Evolutionary conservation across 2,888 invertebrate genomes (phyloP).

Genomic region (Theretra japonica): DNA sequence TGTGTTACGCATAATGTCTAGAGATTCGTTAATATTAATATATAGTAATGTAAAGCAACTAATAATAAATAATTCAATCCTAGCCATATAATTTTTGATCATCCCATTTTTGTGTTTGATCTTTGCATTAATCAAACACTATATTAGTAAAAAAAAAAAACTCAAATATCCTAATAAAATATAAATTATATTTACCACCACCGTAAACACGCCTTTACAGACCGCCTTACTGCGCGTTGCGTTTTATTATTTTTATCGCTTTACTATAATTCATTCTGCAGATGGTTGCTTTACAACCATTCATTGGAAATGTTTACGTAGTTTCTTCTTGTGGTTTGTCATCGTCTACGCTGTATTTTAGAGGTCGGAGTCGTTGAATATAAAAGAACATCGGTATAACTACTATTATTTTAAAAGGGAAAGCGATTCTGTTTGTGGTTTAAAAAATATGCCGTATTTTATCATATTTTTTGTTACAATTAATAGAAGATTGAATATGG

Average conservation of each 20-base stretch:
- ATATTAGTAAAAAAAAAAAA: too few relatives aligned
- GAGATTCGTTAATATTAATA: not conserved
- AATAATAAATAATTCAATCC: too few relatives aligned
- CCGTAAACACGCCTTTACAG: not conserved
- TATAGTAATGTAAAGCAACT: too few relatives aligned
- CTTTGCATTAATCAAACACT: too few relatives aligned
- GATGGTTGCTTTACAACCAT: not conserved
- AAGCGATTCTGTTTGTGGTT: not conserved
- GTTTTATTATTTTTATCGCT: not conserved
- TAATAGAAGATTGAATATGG: not conserved
- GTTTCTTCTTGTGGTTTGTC: conserved; percentile 7
- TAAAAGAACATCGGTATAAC: not conserved
- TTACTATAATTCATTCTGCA: conserved; percentile 4
- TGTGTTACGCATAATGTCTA: not conserved
- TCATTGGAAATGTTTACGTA: not conserved
- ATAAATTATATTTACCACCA: too few relatives aligned
- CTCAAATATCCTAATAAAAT: too few relatives aligned
- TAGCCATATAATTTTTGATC: too few relatives aligned
- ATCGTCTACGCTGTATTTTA: not conserved
- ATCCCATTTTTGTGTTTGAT: too few relatives aligned
- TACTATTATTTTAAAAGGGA: not conserved
- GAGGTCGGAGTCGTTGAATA: not conserved
- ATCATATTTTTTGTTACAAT: not conserved
- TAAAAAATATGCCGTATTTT: not conserved
- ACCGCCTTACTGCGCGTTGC: not conserved